phyloP scores from a whole-genome alignment of 1,140 invertebrate genomes.

The Apis florea region DNA sequence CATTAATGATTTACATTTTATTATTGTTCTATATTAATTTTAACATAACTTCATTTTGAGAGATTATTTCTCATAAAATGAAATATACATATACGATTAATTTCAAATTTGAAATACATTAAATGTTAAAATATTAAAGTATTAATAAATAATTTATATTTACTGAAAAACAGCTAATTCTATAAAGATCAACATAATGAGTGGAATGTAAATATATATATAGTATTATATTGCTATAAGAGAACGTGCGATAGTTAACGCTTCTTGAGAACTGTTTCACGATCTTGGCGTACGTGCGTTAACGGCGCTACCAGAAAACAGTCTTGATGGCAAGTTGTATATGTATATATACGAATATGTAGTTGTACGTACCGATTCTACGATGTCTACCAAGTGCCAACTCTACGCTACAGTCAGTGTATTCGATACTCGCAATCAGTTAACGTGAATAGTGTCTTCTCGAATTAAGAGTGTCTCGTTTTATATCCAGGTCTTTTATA shows the following conservation, averaged over 20 bases:
- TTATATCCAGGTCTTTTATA: background rate
- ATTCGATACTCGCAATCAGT: constrained; percentile 58
- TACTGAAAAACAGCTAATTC: background rate
- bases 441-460: constrained; percentile 62
- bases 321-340: background rate
- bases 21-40: constrained; percentile 2
- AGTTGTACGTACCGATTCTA: constrained; percentile 7
- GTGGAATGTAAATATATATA: background rate
- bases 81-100: background rate
- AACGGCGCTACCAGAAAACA: background rate
- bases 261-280: background rate
- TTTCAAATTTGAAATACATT: no score
- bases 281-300: background rate
- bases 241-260: background rate
- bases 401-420: constrained; percentile 49
- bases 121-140: no score
- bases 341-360: background rate
- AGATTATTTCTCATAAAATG: background rate
- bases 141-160: no score
- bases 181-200: no score
- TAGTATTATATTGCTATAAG: background rate
- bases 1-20: background rate
- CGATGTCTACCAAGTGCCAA: constrained; percentile 50
- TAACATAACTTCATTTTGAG: background rate
- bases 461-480: constrained; percentile 31